Base-by-base conservation (phyloP, 2,797 vertebrate species). In the Spinus pinus region DNA sequence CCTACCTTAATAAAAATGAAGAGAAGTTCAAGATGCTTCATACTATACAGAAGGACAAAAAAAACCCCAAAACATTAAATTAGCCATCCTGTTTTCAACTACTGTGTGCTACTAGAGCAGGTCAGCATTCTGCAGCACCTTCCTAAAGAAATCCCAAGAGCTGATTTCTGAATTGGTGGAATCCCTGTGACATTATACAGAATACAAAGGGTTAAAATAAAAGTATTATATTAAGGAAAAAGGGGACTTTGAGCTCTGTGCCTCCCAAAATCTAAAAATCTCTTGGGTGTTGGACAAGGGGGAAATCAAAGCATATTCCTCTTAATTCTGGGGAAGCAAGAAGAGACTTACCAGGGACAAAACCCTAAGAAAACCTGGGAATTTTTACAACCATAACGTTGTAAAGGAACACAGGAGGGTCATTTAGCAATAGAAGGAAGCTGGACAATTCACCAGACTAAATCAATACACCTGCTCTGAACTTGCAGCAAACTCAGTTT, bases 1-100 rank as follows among this genome's bases (percentile, higher is more conserved):
- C 56, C 21, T 66, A 39, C 94, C 96, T 96, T 88, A 66, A 92
- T 21, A 91, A 92, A 92, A 96, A 88, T 44, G 3, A 87, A 67
- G 30, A 57, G 64, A 51, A 87, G 50, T 83, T 90, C 8, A 19
- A 91, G 39, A 67, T 61, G 56, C 14, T 17, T 12, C 16, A 11
- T 4, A 7, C 14, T 27, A 25, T 5, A 42, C 12, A 51, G 37
- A 15, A 81, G 12, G n/a, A 64, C 27, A 56, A 47, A 83, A 83
- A 12, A 81, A 60, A 25, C 8, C 35, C 35, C 33, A 37, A 12
- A 0, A 18, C 0, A 1, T n/a, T 28, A 33, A 46, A 69, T 10
- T 41, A 91, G 44, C n/a, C 27, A 47, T 18, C 11, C 56, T 42
- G 3, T 53, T 86, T 73, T 64, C 28, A 51, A 20, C 49, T 60